These are phyloP conservation scores for Drosophila murphyi DNA, from an alignment of 1,140 invertebrate species.

Conservation along the genomic window DNA sequence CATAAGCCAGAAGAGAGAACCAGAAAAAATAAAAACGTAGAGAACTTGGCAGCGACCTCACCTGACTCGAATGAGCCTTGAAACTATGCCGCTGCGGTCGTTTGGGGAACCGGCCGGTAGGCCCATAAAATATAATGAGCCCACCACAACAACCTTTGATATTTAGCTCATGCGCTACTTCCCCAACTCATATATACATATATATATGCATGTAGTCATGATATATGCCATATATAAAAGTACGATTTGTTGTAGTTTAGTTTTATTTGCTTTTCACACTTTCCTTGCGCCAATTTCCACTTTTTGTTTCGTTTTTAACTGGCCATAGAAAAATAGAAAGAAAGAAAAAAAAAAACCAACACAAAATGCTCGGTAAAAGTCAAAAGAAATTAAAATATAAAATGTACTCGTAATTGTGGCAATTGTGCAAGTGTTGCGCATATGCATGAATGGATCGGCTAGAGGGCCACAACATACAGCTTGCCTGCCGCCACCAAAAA, in stretches of 20 bases:
- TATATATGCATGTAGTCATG: slow-evolving; percentile 3
- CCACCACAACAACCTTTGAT: slow-evolving; percentile 67
- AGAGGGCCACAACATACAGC: neutral
- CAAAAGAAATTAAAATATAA: slow-evolving; percentile 64
- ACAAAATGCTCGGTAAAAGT: slow-evolving; percentile 43
- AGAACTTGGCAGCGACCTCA: slow-evolving; percentile 59
- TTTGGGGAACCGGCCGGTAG: slow-evolving; percentile 21
- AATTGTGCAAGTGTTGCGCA: slow-evolving; percentile 15
- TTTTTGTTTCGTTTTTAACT: slow-evolving; percentile 68
- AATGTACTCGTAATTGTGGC: slow-evolving; percentile 48
- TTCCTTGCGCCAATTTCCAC: slow-evolving; percentile 77
- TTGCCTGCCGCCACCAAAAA: too few species aligned
- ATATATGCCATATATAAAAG: slow-evolving; percentile 8
- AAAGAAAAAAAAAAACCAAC: slow-evolving; percentile 9
- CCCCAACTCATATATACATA: slow-evolving; percentile 4
- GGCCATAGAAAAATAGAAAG: slow-evolving; percentile 21
- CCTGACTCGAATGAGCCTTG: slow-evolving; percentile 56
- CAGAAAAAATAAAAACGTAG: slow-evolving; percentile 19
- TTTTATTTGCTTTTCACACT: slow-evolving; percentile 77
- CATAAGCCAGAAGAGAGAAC: slow-evolving; percentile 19
- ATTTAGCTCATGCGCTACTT: slow-evolving; percentile 67
- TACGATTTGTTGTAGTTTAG: slow-evolving; percentile 56
- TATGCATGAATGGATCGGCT: slow-evolving; percentile 9
- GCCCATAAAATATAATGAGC: slow-evolving; percentile 76
- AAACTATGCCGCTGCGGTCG: slow-evolving; percentile 40